Conservation (phyloP, 2,797 vertebrate genomes). For the Chlorospingus semifuscus region DNA sequence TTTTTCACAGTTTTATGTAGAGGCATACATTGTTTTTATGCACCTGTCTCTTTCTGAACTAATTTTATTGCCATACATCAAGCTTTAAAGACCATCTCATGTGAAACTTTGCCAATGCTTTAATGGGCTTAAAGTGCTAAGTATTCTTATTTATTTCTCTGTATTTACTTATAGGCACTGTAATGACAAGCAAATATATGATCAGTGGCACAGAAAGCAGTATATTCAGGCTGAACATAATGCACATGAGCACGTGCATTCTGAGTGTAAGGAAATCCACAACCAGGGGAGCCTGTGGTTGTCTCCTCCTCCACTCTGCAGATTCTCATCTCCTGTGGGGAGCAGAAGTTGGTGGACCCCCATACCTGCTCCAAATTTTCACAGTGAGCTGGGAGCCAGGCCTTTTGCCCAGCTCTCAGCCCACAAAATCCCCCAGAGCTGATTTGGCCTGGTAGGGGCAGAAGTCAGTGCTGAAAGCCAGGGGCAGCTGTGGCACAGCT, state of each 20-base stretch:
- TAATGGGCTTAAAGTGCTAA: conserved; percentile 66
- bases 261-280: not conserved
- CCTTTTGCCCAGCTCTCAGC: not conserved
- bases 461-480: not conserved
- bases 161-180: conserved; percentile 56
- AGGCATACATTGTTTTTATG: conserved; percentile 62
- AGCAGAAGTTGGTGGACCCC: not conserved
- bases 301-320: not conserved
- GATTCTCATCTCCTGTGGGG: not conserved
- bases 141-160: conserved; percentile 62
- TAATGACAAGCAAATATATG: conserved; percentile 30
- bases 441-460: not conserved
- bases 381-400: not conserved
- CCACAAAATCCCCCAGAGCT: not conserved
- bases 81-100: conserved; percentile 65
- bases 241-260: not conserved
- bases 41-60: conserved; percentile 57
- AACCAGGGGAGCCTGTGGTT: accelerated
- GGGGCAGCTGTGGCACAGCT: not conserved
- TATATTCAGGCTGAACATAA: conserved; percentile 4
- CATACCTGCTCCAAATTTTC: not conserved
- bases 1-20: conserved; percentile 49
- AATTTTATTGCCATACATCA: conserved; percentile 66
- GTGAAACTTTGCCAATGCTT: conserved; percentile 67
- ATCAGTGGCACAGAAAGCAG: conserved; percentile 28